Evolutionary conservation across 2,888 invertebrate species (phyloP).

Genomic region (Trichogramma evanescens): DNA sequence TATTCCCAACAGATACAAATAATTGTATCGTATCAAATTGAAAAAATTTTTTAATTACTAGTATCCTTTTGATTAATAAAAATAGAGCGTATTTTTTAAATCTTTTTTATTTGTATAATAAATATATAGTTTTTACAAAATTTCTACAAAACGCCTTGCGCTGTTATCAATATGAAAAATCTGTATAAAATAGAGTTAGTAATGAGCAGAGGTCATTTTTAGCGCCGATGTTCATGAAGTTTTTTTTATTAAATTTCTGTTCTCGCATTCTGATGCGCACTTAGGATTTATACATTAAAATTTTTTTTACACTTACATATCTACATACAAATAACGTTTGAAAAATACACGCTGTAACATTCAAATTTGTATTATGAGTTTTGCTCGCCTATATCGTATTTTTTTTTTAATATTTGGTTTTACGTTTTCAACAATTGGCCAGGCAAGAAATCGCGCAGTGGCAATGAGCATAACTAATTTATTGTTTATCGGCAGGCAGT

Average conservation of each 20-base stretch:
- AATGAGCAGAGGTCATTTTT: not conserved
- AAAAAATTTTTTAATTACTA: too few relatives aligned
- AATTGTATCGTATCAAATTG: too few relatives aligned
- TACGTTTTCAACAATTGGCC: constrained; percentile 15
- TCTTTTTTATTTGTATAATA: constrained; percentile 19
- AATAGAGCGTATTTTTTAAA: too few relatives aligned
- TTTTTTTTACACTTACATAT: constrained; percentile 1
- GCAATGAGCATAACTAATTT: not conserved
- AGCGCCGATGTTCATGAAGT: too few relatives aligned
- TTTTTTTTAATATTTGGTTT: constrained; percentile 19
- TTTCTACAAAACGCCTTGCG: constrained; percentile 18
- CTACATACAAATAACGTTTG: constrained; percentile 4
- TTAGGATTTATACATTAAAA: not conserved
- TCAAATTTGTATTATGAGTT: not conserved
- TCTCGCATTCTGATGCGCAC: not conserved
- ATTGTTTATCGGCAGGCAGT: too few relatives aligned
- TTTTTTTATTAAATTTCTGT: constrained; percentile 1
- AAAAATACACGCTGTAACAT: constrained; percentile 3
- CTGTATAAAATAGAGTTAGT: constrained; percentile 15
- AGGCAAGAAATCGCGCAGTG: constrained; percentile 21
- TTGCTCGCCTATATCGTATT: not conserved
- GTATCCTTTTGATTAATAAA: too few relatives aligned
- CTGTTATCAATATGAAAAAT: constrained; percentile 12
- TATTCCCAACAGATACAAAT: too few relatives aligned
- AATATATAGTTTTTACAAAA: constrained; percentile 18